phyloP scores from a whole-genome alignment of 92 coral and sea anemone genomes.

The Plumapathes pennacea region DNA sequence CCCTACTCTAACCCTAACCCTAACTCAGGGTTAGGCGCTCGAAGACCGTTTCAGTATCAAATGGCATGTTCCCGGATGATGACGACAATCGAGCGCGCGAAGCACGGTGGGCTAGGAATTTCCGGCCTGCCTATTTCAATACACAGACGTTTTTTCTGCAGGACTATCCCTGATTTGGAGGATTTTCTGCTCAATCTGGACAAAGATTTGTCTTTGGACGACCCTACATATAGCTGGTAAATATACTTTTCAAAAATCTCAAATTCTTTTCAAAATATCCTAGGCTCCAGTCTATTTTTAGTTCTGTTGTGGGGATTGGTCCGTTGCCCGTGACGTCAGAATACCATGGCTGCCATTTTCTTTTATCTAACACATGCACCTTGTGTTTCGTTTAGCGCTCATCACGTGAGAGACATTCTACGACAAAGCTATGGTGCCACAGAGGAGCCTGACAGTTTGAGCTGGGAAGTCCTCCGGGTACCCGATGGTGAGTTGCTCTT shows the following conservation, averaged over 20 bases:
- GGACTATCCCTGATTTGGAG: constrained; percentile 52
- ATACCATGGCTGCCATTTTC: not conserved
- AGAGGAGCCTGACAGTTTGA: constrained; percentile 19
- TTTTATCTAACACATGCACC: too few relatives aligned
- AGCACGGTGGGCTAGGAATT: too few relatives aligned
- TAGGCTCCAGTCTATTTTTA: not conserved
- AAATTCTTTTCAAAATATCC: not conserved
- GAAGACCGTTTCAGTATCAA: too few relatives aligned
- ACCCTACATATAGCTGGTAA: constrained; percentile 62
- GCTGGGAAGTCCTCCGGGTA: constrained; percentile 23
- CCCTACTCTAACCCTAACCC: too few relatives aligned
- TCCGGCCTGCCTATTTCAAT: too few relatives aligned
- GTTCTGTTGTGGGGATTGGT: too few relatives aligned
- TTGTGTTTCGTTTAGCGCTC: constrained; percentile 30
- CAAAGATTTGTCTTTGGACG: constrained; percentile 38
- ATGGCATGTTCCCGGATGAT: too few relatives aligned
- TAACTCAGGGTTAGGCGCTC: too few relatives aligned
- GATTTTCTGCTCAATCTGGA: constrained; percentile 68
- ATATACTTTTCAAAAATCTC: too few relatives aligned
- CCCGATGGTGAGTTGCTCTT: constrained; percentile 61
- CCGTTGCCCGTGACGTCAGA: not conserved
- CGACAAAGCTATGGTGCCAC: constrained; percentile 77
- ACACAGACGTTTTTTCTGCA: constrained; percentile 19
- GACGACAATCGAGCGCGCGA: too few relatives aligned
- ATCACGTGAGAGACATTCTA: constrained; percentile 71